Conservation (phyloP, 2,113 vertebrate genomes). For the Labeo catla region DNA sequence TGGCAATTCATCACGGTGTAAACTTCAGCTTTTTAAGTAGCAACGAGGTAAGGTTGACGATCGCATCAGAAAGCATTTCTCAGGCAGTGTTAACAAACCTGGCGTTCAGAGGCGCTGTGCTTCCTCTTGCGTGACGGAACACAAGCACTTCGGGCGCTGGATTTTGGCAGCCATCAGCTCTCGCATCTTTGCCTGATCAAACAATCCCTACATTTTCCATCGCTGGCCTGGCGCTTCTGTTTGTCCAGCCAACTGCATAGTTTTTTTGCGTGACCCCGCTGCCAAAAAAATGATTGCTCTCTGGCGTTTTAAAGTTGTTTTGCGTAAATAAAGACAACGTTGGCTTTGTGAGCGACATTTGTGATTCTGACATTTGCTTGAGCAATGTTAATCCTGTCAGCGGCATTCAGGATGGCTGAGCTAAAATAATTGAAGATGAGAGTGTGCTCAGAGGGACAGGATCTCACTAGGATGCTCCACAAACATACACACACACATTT, state of each 20-base stretch:
- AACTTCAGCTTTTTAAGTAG: neutral
- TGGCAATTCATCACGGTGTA: neutral
- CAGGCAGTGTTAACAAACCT: constrained; percentile 14
- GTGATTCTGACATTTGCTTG: constrained; percentile 66
- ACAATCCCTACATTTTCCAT: constrained; percentile 24
- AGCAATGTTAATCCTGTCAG: constrained; percentile 60
- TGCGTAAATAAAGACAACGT: constrained; percentile 49
- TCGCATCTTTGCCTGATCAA: constrained; percentile 47
- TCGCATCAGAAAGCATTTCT: constrained; percentile 32
- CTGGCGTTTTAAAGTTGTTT: constrained; percentile 57
- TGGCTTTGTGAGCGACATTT: constrained; percentile 58
- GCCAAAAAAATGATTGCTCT: constrained; percentile 32
- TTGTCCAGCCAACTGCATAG: constrained; percentile 47
- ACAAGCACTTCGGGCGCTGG: constrained; percentile 8
- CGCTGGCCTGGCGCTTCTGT: neutral
- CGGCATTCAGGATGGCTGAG: constrained; percentile 63
- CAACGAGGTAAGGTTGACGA: neutral
- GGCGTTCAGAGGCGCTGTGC: constrained; percentile 8
- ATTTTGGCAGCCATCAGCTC: constrained; percentile 45
- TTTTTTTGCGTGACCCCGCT: constrained; percentile 39
- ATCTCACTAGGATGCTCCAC: neutral
- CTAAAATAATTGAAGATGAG: constrained; percentile 62
- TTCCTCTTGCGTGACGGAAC: constrained; percentile 9
- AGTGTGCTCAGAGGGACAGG: constrained; percentile 54
- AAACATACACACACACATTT: neutral